Evolutionary conservation across 2,113 vertebrate genomes (phyloP).

Genomic region (Equus przewalskii): DNA sequence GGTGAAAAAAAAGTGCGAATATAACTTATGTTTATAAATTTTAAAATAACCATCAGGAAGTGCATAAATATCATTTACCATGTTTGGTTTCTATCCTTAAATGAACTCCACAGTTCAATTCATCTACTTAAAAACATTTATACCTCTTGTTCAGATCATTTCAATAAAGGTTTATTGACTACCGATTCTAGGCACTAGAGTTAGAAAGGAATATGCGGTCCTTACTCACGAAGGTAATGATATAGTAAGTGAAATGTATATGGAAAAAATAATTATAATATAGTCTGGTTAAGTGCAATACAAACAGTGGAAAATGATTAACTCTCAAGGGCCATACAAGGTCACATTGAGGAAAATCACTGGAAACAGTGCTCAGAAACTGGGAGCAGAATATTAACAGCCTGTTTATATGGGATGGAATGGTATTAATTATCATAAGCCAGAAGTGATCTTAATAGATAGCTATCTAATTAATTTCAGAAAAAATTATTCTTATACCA

Average conservation of each 20-base stretch:
- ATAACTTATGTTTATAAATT: background rate
- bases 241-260: background rate
- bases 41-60: background rate
- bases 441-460: background rate
- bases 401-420: background rate
- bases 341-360: background rate
- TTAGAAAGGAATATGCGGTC: background rate
- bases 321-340: background rate
- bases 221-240: background rate
- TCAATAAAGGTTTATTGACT: background rate
- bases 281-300: background rate
- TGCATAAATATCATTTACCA: background rate
- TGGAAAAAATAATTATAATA: background rate
- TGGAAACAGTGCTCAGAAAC: background rate
- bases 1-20: background rate
- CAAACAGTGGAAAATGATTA: background rate
- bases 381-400: background rate
- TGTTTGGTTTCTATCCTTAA: background rate
- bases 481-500: background rate
- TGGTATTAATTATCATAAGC: background rate
- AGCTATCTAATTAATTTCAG: background rate
- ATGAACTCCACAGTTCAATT: conserved; percentile 43
- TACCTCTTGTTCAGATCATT: background rate
- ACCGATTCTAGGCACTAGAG: background rate
- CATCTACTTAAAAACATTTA: conserved; percentile 7